Percentiles rank a stretch among this genome's conserved stretches.
Evolutionary conservation across 1,140 invertebrate genomes (phyloP).

Genomic region (Venturia canescens): DNA sequence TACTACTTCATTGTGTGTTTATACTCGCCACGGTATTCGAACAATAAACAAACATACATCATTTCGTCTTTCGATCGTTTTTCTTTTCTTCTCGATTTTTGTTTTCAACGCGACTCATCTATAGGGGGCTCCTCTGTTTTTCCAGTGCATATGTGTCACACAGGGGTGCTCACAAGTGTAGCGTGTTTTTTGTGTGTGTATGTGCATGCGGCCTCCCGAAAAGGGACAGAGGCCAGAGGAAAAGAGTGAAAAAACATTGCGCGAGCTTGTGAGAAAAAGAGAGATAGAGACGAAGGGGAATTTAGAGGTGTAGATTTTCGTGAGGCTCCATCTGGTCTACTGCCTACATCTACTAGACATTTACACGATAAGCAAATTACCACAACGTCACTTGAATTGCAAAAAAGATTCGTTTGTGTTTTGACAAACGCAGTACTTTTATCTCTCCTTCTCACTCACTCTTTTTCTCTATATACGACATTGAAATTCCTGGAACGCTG

Average conservation of each 20-base stretch:
- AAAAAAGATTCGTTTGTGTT: not conserved
- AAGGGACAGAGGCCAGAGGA: not conserved
- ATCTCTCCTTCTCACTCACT: too few species aligned
- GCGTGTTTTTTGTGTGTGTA: not conserved
- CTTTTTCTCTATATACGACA: not conserved
- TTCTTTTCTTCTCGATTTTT: not conserved
- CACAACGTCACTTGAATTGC: not conserved
- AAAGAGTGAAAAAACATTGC: not conserved
- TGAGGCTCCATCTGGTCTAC: slow-evolving; percentile 13
- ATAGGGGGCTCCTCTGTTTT: slow-evolving; percentile 13
- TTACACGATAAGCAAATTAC: not conserved
- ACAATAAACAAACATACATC: too few species aligned
- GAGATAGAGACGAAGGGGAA: not conserved
- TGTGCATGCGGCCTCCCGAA: not conserved
- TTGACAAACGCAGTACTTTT: not conserved
- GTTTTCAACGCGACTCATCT: not conserved
- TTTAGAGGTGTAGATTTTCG: not conserved
- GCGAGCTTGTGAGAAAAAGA: not conserved
- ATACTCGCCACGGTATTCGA: too few species aligned
- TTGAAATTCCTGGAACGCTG: slow-evolving; percentile 8
- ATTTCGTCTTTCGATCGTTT: not conserved
- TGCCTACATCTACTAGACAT: not conserved
- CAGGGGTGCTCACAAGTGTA: slow-evolving; percentile 10
- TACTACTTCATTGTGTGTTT: not conserved
- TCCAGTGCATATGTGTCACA: slow-evolving; percentile 15